Base-by-base conservation (phyloP, 2,113 vertebrate genomes). In the Pongo abelii region DNA sequence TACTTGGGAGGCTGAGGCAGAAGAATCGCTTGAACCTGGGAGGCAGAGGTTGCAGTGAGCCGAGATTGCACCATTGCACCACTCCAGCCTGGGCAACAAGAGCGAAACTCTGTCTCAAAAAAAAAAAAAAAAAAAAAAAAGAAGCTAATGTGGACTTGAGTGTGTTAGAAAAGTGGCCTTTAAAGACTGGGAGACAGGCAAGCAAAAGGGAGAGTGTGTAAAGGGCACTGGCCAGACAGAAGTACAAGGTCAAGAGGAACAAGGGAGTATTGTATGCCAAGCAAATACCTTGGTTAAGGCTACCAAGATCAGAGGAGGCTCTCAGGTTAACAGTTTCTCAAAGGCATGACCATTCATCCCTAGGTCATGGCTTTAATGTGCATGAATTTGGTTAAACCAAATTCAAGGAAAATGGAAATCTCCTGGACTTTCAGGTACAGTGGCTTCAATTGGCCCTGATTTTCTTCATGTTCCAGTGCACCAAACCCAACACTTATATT, bases 391-490 rank as follows among this genome's bases (percentile, higher is more conserved):
- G 27, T 13, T 83, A 18, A 67, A 84, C 20, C 27, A 86, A 70
- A 27, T 17, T 32, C 12, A 38, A 35, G 18, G 75, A 52, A 40
- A 52, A 55, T 8, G 72, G 7, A 84, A 95, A 61, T 10, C 3
- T 59, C 5, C 4, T 12, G 32, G 69, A n/a, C 50, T 90, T 77
- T 40, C n/a, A 50, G 30, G 40, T 9, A 1, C 6, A 1, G 67
- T 20, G 46, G 35, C 1, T 43, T 70, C 64, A 52, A 1, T 0
- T n/a, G n/a, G 30, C 40, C 22, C 23, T 16, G 13, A 6, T 46
- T 6, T 38, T 17, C 25, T 75, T 64, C 17, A 6, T 16, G 5
- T 8, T 78, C 30, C 46, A 35, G 0, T 43, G 38, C 46, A 85
- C 43, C 38, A 55, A 43, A 35, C 7, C 14, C 61, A 72, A 23